Conservation (phyloP, 2,888 invertebrate genomes). For the Yponomeuta plumbellus region DNA sequence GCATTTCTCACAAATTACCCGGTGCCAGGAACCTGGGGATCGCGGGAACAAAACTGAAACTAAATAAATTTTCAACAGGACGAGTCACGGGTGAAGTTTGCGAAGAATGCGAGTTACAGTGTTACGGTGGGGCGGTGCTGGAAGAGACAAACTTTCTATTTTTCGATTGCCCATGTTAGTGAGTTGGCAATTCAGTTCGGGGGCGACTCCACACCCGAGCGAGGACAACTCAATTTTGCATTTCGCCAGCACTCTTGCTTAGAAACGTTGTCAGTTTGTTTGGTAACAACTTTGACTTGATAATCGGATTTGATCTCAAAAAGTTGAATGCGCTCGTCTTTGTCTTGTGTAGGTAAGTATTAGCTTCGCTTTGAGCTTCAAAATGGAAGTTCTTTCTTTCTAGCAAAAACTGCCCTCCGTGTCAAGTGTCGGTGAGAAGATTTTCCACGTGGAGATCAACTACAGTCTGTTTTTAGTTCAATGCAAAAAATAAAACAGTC, state of each 20-base stretch:
- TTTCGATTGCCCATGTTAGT: constrained; percentile 71
- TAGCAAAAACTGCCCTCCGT: no score
- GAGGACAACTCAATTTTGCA: constrained; percentile 54
- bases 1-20: constrained; percentile 19
- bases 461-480: no score
- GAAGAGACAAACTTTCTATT: constrained; percentile 59
- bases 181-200: constrained; percentile 65
- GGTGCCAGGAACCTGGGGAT: constrained; percentile 10
- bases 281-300: constrained; percentile 15
- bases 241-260: constrained; percentile 35
- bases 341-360: not conserved
- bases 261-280: constrained; percentile 28
- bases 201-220: constrained; percentile 50
- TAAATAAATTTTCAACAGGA: constrained; percentile 54
- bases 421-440: no score
- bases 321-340: constrained; percentile 1
- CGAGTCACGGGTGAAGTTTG: constrained; percentile 58
- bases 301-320: constrained; percentile 13
- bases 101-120: constrained; percentile 68
- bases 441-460: no score
- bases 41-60: constrained; percentile 44
- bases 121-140: constrained; percentile 47
- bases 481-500: no score
- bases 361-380: not conserved
- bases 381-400: no score